Percentiles rank a stretch among this genome's conserved stretches.
phyloP scores from a whole-genome alignment of 2,113 vertebrate genomes.

The Furnarius figulus region DNA sequence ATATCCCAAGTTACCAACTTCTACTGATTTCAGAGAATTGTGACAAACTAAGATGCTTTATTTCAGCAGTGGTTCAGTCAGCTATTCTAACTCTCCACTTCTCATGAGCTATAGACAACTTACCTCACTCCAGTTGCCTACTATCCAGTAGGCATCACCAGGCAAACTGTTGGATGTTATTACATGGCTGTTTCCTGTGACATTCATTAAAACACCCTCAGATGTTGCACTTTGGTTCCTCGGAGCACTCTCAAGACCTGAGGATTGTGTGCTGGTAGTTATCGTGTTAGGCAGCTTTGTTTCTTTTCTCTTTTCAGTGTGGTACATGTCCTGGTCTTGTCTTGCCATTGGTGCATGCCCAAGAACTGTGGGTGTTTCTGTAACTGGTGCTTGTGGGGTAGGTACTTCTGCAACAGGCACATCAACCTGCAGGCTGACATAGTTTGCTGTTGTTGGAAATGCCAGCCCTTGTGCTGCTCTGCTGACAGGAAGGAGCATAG shows the following conservation, averaged over 20 bases:
- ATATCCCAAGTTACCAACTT: neutral
- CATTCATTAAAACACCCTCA: constrained; percentile 6
- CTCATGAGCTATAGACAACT: neutral
- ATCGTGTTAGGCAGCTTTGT: neutral
- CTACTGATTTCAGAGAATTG: neutral
- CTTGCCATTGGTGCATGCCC: neutral
- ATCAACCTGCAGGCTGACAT: neutral
- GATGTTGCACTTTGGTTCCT: constrained; percentile 17
- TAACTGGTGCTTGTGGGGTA: neutral
- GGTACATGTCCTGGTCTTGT: neutral
- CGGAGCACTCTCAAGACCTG: neutral
- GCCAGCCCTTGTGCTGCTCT: neutral
- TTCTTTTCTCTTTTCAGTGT: neutral
- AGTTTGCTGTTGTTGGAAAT: constrained; percentile 10
- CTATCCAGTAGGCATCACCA: constrained; percentile 78
- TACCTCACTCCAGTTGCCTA: constrained; percentile 84
- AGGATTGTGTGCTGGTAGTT: neutral
- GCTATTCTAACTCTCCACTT: neutral
- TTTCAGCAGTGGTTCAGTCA: neutral
- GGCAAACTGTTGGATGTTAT: constrained; percentile 11
- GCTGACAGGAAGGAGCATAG: neutral
- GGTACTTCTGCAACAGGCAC: neutral
- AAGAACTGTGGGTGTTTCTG: neutral
- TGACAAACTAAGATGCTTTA: neutral
- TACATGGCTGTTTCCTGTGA: constrained; percentile 34